Conservation (phyloP, 2,888 invertebrate species). For the Archips xylosteana region DNA sequence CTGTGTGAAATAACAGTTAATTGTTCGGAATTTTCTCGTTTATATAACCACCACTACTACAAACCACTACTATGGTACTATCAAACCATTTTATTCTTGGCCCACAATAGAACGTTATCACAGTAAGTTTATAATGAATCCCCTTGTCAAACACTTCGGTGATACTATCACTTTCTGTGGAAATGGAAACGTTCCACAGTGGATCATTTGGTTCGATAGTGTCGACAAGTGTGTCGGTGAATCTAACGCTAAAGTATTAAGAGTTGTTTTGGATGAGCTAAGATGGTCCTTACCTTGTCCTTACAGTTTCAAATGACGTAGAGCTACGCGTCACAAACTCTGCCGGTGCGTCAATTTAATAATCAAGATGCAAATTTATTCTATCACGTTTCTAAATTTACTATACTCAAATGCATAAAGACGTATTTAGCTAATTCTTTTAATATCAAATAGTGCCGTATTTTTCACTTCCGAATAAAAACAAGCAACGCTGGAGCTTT, state of each 20-base stretch:
- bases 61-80: no score
- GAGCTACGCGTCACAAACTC: slow-evolving; percentile 4
- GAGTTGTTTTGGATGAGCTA: background rate
- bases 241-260: background rate
- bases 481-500: slow-evolving; percentile 7
- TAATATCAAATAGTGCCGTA: background rate
- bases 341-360: slow-evolving; percentile 17
- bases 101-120: no score
- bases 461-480: slow-evolving; percentile 1
- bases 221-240: no score
- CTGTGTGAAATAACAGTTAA: slow-evolving; percentile 17
- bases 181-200: no score
- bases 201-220: no score
- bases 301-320: slow-evolving; percentile 4
- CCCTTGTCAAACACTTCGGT: no score
- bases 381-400: background rate
- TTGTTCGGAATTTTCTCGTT: background rate
- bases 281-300: background rate
- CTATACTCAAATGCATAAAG: background rate
- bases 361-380: slow-evolving; percentile 36
- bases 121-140: no score
- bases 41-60: no score
- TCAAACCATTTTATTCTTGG: no score
- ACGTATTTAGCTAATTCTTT: background rate
- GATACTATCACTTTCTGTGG: no score